phyloP scores from a whole-genome alignment of 2,113 vertebrate species.

The Lipophrys pholis region DNA sequence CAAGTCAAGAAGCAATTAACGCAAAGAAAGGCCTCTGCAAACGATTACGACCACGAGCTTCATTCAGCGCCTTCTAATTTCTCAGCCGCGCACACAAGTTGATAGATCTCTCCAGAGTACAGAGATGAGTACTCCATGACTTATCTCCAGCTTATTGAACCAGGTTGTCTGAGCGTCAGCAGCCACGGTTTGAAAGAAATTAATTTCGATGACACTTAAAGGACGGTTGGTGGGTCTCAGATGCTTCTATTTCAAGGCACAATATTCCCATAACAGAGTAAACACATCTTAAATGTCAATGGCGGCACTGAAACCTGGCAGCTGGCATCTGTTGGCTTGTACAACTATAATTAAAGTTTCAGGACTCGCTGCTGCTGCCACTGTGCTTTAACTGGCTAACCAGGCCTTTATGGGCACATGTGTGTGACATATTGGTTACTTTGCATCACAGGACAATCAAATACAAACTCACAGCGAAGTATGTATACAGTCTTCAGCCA shows the following conservation, averaged over 20 bases:
- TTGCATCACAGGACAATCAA: too few relatives aligned
- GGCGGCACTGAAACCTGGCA: constrained; percentile 40
- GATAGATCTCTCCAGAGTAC: constrained; percentile 39
- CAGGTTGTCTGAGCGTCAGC: constrained; percentile 20
- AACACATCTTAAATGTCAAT: constrained; percentile 39
- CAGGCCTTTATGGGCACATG: constrained; percentile 45
- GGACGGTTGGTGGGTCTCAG: constrained; percentile 12
- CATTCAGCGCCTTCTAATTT: constrained; percentile 50
- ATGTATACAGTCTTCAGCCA: background rate
- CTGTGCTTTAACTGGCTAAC: constrained; percentile 63
- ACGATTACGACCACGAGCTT: constrained; percentile 52
- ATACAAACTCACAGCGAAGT: constrained; percentile 15
- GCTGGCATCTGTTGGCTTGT: constrained; percentile 63
- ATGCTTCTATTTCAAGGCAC: constrained; percentile 30
- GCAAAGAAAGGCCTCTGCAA: constrained; percentile 34
- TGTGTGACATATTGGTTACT: constrained; percentile 35
- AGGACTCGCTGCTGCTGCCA: constrained; percentile 45
- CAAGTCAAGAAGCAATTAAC: constrained; percentile 66
- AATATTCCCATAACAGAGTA: constrained; percentile 42
- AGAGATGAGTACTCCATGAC: constrained; percentile 28
- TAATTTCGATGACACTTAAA: constrained; percentile 42
- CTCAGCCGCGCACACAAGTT: constrained; percentile 1
- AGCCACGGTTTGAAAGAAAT: constrained; percentile 35
- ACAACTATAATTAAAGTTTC: constrained; percentile 56
- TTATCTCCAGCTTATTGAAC: constrained; percentile 23